Evolutionary conservation across 2,888 invertebrate species (phyloP).

Genomic region (Venusia cambrica): DNA sequence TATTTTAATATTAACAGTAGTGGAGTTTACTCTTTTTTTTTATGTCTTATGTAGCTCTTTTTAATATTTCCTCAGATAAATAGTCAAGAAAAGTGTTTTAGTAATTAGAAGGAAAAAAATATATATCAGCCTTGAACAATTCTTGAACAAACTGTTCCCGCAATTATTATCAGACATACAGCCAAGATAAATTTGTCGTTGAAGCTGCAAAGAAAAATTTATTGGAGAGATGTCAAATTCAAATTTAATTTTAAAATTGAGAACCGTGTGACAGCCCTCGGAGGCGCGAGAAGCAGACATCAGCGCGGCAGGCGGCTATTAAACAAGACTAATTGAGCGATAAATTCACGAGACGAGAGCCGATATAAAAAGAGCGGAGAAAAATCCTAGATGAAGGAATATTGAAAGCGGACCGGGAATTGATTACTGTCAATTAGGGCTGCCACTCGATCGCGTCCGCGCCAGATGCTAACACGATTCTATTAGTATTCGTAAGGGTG

Average conservation of each 20-base stretch:
- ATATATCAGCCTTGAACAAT: too few species aligned
- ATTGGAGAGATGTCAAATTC: too few species aligned
- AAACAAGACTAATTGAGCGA: slow-evolving; percentile 83
- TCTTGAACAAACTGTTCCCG: too few species aligned
- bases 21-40: too few species aligned
- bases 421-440: slow-evolving; percentile 79
- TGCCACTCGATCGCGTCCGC: slow-evolving; percentile 57
- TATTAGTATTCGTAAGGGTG: slow-evolving; percentile 40
- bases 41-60: too few species aligned
- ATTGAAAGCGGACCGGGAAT: slow-evolving; percentile 78
- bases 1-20: too few species aligned
- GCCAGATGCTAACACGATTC: slow-evolving; percentile 62
- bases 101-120: too few species aligned
- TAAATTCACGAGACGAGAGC: slow-evolving; percentile 77
- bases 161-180: too few species aligned
- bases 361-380: slow-evolving; percentile 72
- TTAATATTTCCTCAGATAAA: too few species aligned
- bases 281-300: slow-evolving; percentile 76
- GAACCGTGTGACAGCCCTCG: slow-evolving; percentile 56
- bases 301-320: slow-evolving; percentile 80
- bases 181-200: too few species aligned
- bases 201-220: too few species aligned
- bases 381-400: slow-evolving; percentile 67
- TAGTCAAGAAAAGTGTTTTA: too few species aligned
- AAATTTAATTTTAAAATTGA: neutral